Base-by-base conservation (phyloP, 2,113 vertebrate species). In the Clinocottus analis region DNA sequence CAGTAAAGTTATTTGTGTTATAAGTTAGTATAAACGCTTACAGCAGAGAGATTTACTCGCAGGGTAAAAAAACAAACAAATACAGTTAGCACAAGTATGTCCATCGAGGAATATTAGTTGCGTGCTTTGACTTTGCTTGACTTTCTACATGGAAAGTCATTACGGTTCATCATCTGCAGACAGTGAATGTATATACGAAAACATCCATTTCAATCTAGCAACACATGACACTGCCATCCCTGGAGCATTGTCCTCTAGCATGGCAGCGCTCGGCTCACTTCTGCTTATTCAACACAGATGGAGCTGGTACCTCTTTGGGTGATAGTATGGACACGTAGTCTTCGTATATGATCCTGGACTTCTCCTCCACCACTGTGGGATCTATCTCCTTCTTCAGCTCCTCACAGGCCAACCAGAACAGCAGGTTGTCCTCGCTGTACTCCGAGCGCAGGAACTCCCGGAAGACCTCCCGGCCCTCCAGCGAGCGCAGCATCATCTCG, bases 271-370 rank as follows among this genome's bases (percentile, higher is more conserved):
- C 4, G 25, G 43, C 69, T 68, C 14, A 73, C 49, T 35, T 31
- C 23, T 53, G 23, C 41, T 27, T 19, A 35, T n/a, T 53, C 2
- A 41, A 14, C 59, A 35, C 12, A 53, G 13, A 47, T 2, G 13
- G 12, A 27, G 47, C 9, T 5, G 1, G 41, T 95, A 99, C 98
- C 98, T 99, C 98, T 97, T 98, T 99, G 68, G 98, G 98, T 60
- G 98, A 99, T 16, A 99, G 94, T 92, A 99, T 99, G 85, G 98
- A 99, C 90, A 99, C 98, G 66, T 99, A 99, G 93, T 99, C 97
- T 87, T 99, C 98, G 8, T 99, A 99, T 89, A 99, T 99, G 90
- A 96, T 96, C 85, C 96, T 95, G 91, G 97, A 95, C 86, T 97
- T 98, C 92, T 99, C 97, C 74, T 98, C 97, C 58, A 98, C 94